These are phyloP conservation scores for Gadopsis bispinosus DNA, from an alignment of 2,797 vertebrate genomes.

Conservation along the genomic window DNA sequence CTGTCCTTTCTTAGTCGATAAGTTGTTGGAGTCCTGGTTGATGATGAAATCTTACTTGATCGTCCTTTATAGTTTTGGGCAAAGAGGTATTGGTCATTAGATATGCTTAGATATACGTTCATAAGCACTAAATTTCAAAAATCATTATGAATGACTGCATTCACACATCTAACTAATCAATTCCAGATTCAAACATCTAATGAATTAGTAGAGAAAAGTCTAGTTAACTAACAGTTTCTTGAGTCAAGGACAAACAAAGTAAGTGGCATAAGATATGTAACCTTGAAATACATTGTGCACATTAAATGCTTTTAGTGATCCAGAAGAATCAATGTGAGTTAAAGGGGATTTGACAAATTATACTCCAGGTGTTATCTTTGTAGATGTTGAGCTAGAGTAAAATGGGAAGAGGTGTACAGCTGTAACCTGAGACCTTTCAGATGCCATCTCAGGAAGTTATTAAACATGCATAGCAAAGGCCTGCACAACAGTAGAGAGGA, in stretches of 20 bases:
- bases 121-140: neutral
- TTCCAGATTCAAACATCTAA: neutral
- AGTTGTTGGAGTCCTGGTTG: neutral
- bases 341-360: neutral
- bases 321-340: neutral
- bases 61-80: neutral
- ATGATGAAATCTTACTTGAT: neutral
- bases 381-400: neutral
- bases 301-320: neutral
- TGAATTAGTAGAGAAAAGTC: neutral
- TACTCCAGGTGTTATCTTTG: neutral
- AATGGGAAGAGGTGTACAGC: slow-evolving; percentile 27
- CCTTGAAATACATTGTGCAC: neutral
- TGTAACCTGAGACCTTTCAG: slow-evolving; percentile 72
- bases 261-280: neutral
- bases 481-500: slow-evolving; percentile 44
- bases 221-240: neutral
- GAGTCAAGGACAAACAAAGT: neutral
- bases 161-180: neutral
- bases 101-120: neutral
- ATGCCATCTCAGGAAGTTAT: slow-evolving; percentile 70
- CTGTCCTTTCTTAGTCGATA: neutral
- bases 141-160: neutral
- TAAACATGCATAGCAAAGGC: slow-evolving; percentile 80
- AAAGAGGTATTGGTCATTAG: neutral